Conservation (phyloP, 1,140 invertebrate genomes). For the Drosophila fuyamai region DNA sequence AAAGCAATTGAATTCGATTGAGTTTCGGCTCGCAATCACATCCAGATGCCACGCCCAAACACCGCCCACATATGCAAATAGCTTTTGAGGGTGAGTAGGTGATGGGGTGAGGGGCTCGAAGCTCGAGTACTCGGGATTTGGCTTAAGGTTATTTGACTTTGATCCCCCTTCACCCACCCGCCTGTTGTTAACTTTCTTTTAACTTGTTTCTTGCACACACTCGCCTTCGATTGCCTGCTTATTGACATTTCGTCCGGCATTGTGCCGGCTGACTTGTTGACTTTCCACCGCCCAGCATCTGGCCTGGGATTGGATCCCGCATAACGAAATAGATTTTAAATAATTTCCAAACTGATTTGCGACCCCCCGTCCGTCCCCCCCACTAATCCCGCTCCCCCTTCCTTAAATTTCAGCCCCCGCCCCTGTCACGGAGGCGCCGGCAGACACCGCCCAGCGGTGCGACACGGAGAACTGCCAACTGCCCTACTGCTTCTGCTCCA, state of each 20-base stretch:
- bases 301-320: slow-evolving; percentile 40
- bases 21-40: slow-evolving; percentile 45
- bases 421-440: slow-evolving; percentile 91
- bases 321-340: slow-evolving; percentile 72
- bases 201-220: slow-evolving; percentile 72
- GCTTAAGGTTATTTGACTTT: slow-evolving; percentile 68
- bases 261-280: slow-evolving; percentile 69
- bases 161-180: neutral
- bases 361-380: too few species aligned
- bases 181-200: slow-evolving; percentile 76
- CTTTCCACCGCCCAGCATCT: slow-evolving; percentile 57
- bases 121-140: slow-evolving; percentile 36
- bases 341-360: slow-evolving; percentile 61
- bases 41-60: slow-evolving; percentile 24
- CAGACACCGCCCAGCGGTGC: slow-evolving; percentile 92
- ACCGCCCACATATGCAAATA: slow-evolving; percentile 73
- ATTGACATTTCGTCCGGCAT: slow-evolving; percentile 76
- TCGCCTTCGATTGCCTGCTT: slow-evolving; percentile 50
- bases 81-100: slow-evolving; percentile 15
- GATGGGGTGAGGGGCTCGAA: neutral
- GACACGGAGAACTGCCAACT: slow-evolving; percentile 91
- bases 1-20: slow-evolving; percentile 73
- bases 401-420: too few species aligned
- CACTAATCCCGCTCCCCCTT: too few species aligned
- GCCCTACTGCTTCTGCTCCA: slow-evolving; percentile 97